Evolutionary conservation across 2,113 vertebrate genomes (phyloP).

Genomic region (Nycticorax nycticorax): DNA sequence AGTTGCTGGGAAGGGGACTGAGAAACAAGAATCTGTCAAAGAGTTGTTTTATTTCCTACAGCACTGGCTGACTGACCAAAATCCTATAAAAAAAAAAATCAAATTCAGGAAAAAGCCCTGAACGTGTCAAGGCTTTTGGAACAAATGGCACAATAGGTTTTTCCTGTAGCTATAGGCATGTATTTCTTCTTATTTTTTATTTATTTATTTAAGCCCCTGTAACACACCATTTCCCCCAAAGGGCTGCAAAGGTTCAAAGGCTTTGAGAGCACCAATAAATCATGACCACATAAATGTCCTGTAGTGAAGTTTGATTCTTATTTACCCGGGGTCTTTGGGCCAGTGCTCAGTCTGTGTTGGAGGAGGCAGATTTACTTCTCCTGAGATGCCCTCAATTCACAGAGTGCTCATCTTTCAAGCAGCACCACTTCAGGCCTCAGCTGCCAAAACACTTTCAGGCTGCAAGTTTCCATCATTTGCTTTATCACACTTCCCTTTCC

Average conservation of each 20-base stretch:
- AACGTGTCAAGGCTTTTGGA: slow-evolving; percentile 53
- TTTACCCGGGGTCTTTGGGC: slow-evolving; percentile 73
- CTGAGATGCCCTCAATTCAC: slow-evolving; percentile 71
- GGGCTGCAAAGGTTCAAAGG: slow-evolving; percentile 65
- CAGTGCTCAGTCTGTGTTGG: slow-evolving; percentile 65
- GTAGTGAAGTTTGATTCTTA: slow-evolving; percentile 73
- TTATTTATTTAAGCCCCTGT: slow-evolving; percentile 72
- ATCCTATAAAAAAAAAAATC: slow-evolving; percentile 61
- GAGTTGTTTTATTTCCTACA: slow-evolving; percentile 60
- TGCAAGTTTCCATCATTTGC: slow-evolving; percentile 62
- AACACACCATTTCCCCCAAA: slow-evolving; percentile 61
- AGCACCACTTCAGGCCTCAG: slow-evolving; percentile 41
- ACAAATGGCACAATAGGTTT: slow-evolving; percentile 51
- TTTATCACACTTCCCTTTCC: slow-evolving; percentile 63
- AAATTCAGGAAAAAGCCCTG: slow-evolving; percentile 66
- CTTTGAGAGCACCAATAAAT: slow-evolving; percentile 70
- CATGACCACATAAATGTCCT: slow-evolving; percentile 69
- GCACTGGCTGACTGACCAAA: slow-evolving; percentile 51
- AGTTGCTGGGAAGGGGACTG: slow-evolving; percentile 27
- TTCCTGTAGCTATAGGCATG: slow-evolving; percentile 37
- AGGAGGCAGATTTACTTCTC: slow-evolving; percentile 72
- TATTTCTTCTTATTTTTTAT: slow-evolving; percentile 63
- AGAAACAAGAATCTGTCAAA: slow-evolving; percentile 48
- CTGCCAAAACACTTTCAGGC: slow-evolving; percentile 67
- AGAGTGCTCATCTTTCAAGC: slow-evolving; percentile 70